A percentile compares a stretch with the other conserved stretches of the same genome.
These are phyloP conservation scores for Trinectes maculatus DNA, from an alignment of 2,113 vertebrate species.

Conservation along the genomic window DNA sequence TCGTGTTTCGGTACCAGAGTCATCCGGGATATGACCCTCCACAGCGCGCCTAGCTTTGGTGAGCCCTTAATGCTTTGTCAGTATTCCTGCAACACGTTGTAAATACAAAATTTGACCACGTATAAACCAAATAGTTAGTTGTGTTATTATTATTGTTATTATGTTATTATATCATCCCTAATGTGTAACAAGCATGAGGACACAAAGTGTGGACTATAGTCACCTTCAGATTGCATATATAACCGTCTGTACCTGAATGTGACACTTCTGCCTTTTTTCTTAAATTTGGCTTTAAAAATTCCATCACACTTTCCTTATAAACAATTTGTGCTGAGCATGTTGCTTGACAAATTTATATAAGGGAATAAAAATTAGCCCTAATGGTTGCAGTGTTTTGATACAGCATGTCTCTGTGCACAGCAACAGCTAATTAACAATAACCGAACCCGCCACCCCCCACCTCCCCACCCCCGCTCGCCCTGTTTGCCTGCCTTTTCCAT, in stretches of 20 bases:
- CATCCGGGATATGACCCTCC: constrained; percentile 99
- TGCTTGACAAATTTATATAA: too few relatives aligned
- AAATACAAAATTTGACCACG: not conserved
- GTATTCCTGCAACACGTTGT: not conserved
- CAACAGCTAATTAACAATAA: constrained; percentile 93
- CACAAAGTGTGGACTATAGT: not conserved
- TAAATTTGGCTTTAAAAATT: too few relatives aligned
- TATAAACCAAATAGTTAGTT: not conserved
- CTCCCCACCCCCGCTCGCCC: constrained; percentile 69
- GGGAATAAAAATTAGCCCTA: too few relatives aligned
- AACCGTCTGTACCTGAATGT: too few relatives aligned
- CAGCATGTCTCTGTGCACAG: constrained; percentile 85
- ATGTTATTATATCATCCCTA: not conserved
- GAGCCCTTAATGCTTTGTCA: constrained; percentile 65
- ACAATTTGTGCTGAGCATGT: too few relatives aligned
- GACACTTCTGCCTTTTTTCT: too few relatives aligned
- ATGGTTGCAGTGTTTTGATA: constrained; percentile 91
- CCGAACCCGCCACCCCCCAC: constrained; percentile 68
- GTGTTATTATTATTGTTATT: not conserved
- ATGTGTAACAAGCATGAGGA: not conserved
- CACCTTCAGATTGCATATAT: not conserved
- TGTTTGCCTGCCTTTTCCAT: constrained; percentile 78
- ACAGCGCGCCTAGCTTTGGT: constrained; percentile 99
- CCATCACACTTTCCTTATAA: too few relatives aligned
- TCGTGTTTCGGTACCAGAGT: constrained; percentile 98